A percentile compares a stretch with the other conserved stretches of the same genome.
phyloP scores from a whole-genome alignment of 2,888 invertebrate species.

The Trichogramma evanescens region DNA sequence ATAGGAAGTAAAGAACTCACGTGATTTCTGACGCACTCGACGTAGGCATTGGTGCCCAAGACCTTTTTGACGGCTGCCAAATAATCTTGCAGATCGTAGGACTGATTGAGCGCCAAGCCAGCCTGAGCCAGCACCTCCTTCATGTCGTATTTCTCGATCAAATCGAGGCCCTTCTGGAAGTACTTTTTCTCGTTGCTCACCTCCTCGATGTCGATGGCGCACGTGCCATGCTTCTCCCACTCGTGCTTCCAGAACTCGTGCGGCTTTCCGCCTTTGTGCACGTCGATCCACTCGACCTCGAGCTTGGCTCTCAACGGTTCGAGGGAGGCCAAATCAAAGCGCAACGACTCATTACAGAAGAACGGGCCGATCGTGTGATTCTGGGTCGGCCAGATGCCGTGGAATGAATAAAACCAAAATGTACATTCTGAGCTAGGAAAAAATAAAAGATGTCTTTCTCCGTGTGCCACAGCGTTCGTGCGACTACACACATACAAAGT shows the following conservation, averaged over 20 bases:
- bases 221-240: slow-evolving; percentile 79
- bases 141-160: slow-evolving; percentile 58
- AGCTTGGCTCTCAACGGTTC: slow-evolving; percentile 54
- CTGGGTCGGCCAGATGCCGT: slow-evolving; percentile 79
- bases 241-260: slow-evolving; percentile 71
- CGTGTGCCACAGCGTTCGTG: too few species aligned
- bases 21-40: slow-evolving; percentile 58
- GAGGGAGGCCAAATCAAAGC: slow-evolving; percentile 59
- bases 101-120: slow-evolving; percentile 53
- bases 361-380: slow-evolving; percentile 60
- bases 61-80: slow-evolving; percentile 51
- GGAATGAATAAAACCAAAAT: slow-evolving; percentile 33
- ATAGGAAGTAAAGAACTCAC: slow-evolving; percentile 32
- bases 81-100: slow-evolving; percentile 40
- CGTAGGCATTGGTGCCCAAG: slow-evolving; percentile 55
- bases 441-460: too few species aligned
- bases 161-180: slow-evolving; percentile 59
- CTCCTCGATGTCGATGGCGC: slow-evolving; percentile 55
- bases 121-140: slow-evolving; percentile 52
- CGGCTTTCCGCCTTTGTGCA: slow-evolving; percentile 54
- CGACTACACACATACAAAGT: too few species aligned
- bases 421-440: too few species aligned
- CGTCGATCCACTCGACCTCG: slow-evolving; percentile 64
- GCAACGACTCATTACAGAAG: slow-evolving; percentile 64
- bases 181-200: slow-evolving; percentile 62